Conservation (phyloP, 2,888 invertebrate species). For the Boloria selene region DNA sequence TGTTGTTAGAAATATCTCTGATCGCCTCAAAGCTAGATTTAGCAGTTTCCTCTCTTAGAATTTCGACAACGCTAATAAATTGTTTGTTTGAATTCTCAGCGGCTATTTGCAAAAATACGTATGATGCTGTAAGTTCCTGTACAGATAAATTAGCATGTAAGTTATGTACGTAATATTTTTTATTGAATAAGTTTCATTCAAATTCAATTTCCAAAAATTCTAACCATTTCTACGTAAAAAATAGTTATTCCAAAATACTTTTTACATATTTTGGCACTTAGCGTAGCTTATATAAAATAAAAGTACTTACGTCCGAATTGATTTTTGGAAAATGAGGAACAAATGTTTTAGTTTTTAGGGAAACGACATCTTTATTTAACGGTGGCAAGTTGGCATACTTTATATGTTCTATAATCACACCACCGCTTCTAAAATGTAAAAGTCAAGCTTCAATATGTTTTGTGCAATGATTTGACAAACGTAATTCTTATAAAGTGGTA, state of each 20-base stretch:
- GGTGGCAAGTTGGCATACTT: conserved; percentile 45
- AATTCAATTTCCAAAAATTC: too few species aligned
- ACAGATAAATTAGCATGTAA: conserved; percentile 19
- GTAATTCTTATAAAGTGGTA: too few species aligned
- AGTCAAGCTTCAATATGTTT: background rate
- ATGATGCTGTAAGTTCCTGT: conserved; percentile 43
- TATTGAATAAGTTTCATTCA: background rate
- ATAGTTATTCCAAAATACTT: too few species aligned
- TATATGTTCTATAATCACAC: conserved; percentile 52
- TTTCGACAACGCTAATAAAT: conserved; percentile 44
- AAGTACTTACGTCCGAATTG: conserved; percentile 47
- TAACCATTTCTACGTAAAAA: too few species aligned
- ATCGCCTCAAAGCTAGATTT: background rate
- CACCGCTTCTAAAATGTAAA: conserved; percentile 55
- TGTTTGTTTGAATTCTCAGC: conserved; percentile 50
- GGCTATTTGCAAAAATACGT: conserved; percentile 49
- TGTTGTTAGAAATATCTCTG: background rate
- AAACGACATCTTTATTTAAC: conserved; percentile 27
- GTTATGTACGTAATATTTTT: background rate
- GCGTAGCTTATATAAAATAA: background rate
- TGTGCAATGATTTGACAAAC: too few species aligned
- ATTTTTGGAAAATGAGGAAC: conserved; percentile 46
- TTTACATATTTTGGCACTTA: too few species aligned
- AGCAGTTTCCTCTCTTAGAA: conserved; percentile 35
- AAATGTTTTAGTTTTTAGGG: conserved; percentile 46